phyloP scores from a whole-genome alignment of 2,113 vertebrate genomes.

The Mirza zaza region DNA sequence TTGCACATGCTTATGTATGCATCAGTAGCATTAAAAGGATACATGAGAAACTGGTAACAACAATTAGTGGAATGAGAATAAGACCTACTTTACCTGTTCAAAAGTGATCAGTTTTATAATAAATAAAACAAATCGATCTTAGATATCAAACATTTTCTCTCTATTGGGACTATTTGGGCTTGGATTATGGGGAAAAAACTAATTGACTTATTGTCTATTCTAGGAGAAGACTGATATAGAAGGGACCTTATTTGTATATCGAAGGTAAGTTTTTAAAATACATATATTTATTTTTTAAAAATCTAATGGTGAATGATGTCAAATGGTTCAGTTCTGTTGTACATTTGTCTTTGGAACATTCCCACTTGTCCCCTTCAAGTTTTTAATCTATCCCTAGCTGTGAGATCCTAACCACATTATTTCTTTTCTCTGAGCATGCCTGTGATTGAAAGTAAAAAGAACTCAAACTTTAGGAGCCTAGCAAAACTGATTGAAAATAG shows the following conservation, averaged over 20 bases:
- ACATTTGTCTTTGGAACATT: neutral
- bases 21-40: neutral
- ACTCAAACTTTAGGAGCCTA: neutral
- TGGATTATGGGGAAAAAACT: slow-evolving; percentile 15
- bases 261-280: slow-evolving; percentile 87
- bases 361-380: neutral
- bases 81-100: neutral
- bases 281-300: neutral
- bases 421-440: neutral
- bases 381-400: neutral
- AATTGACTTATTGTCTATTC: slow-evolving; percentile 69
- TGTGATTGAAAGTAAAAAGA: slow-evolving; percentile 3
- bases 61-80: neutral
- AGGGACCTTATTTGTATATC: slow-evolving; percentile 97
- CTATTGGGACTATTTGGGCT: neutral
- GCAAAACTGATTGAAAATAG: neutral
- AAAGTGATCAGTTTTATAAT: slow-evolving; percentile 34
- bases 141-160: neutral
- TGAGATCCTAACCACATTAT: neutral
- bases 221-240: slow-evolving; percentile 99
- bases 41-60: neutral
- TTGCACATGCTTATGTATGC: neutral
- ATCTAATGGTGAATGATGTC: neutral
- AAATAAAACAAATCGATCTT: neutral
- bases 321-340: neutral